phyloP scores from a whole-genome alignment of 2,113 vertebrate species.

The Pelmatolapia mariae region DNA sequence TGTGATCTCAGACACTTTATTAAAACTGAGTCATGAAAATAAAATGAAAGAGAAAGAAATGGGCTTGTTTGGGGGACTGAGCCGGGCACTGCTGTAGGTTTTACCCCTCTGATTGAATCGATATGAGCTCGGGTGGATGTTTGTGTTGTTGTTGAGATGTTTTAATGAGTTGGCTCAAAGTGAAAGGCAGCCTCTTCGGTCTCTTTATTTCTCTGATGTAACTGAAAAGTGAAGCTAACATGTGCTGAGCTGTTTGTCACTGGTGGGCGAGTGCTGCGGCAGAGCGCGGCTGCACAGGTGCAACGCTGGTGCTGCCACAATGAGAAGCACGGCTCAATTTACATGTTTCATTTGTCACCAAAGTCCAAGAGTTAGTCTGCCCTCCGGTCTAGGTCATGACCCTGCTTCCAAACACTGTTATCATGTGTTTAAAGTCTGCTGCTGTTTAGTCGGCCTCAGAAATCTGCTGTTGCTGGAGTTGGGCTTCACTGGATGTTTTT shows the following conservation, averaged over 20 bases:
- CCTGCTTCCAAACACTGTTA: neutral
- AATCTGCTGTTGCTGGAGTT: neutral
- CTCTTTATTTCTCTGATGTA: neutral
- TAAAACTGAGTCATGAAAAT: accelerated
- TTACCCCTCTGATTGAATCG: neutral
- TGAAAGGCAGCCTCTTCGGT: neutral
- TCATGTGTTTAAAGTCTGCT: accelerated
- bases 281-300: neutral
- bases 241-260: neutral
- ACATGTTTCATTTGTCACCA: neutral
- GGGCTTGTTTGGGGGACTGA: neutral
- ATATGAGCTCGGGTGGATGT: neutral
- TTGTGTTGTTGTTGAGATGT: neutral
- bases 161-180: neutral
- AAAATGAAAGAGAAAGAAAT: neutral
- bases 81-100: neutral
- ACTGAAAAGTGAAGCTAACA: neutral
- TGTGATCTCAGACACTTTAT: neutral
- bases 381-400: accelerated
- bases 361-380: neutral
- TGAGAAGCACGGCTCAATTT: neutral
- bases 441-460: neutral
- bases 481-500: neutral
- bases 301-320: accelerated
- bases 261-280: neutral